phyloP scores from a whole-genome alignment of 1,140 invertebrate species.

The Drosophila pallidifrons region DNA sequence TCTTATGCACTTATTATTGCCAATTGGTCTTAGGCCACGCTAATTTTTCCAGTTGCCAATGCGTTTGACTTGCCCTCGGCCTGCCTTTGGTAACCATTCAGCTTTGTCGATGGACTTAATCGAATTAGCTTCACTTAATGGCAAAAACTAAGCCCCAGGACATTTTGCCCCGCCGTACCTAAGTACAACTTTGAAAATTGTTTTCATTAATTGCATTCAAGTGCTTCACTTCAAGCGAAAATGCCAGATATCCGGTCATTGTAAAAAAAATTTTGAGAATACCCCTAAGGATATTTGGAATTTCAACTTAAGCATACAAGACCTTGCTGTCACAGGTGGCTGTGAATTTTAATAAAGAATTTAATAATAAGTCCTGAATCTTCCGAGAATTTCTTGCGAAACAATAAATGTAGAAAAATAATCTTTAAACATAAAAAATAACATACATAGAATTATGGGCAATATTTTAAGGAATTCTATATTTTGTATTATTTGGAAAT shows the following conservation, averaged over 20 bases:
- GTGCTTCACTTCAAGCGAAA: constrained; percentile 6
- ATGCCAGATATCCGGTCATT: constrained; percentile 7
- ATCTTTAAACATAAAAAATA: neutral
- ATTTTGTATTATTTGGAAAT: no score
- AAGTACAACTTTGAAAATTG: neutral
- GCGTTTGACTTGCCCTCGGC: constrained; percentile 4
- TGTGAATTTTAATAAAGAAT: constrained; percentile 2
- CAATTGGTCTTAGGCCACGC: constrained; percentile 8
- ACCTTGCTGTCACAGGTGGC: neutral
- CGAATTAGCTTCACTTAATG: constrained; percentile 60
- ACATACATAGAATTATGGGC: no score
- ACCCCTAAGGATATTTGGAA: constrained; percentile 9
- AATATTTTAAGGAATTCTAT: no score
- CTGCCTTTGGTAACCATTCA: constrained; percentile 10
- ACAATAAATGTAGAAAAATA: neutral
- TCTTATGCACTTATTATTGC: constrained; percentile 3
- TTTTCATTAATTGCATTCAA: constrained; percentile 26
- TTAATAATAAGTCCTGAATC: neutral
- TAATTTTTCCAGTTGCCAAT: constrained; percentile 29
- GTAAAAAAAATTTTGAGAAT: neutral
- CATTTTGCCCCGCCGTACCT: neutral
- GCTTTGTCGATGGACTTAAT: constrained; percentile 39
- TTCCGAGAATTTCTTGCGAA: neutral
- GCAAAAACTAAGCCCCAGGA: constrained; percentile 46
- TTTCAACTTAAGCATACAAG: neutral